phyloP scores from a whole-genome alignment of 2,888 invertebrate species.

The Apamea anceps region DNA sequence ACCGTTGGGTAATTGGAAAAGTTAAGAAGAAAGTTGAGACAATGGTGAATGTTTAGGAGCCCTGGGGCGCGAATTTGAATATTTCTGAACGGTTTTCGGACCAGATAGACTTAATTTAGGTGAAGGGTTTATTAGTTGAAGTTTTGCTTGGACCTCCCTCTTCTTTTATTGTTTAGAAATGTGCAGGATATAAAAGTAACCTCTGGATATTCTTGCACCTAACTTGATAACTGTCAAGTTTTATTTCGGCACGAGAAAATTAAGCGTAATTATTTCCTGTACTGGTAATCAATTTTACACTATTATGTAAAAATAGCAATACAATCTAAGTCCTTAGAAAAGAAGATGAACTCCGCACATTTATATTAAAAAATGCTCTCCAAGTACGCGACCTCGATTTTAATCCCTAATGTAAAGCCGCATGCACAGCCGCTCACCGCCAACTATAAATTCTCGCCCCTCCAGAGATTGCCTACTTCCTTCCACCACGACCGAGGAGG shows the following conservation, averaged over 20 bases:
- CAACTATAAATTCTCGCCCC: slow-evolving; percentile 36
- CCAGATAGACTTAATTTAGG: slow-evolving; percentile 13
- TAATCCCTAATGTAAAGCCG: slow-evolving; percentile 35
- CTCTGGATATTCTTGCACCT: background rate
- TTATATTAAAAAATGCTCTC: background rate
- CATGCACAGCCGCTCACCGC: slow-evolving; percentile 12
- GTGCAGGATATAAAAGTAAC: background rate
- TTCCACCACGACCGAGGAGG: background rate
- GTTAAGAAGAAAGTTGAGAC: slow-evolving; percentile 62
- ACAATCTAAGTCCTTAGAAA: background rate
- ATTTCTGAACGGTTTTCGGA: slow-evolving; percentile 13
- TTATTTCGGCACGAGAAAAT: background rate
- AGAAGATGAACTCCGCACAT: background rate
- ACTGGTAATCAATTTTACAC: background rate
- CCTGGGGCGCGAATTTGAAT: slow-evolving; percentile 22
- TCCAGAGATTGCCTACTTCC: slow-evolving; percentile 24
- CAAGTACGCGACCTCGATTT: slow-evolving; percentile 5
- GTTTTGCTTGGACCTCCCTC: background rate
- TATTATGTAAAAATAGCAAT: background rate
- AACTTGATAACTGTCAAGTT: background rate
- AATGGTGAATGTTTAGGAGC: slow-evolving; percentile 53
- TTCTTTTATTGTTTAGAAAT: background rate
- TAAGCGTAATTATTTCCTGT: background rate
- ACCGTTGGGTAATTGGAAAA: slow-evolving; percentile 72
- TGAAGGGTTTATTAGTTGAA: background rate